These are phyloP conservation scores for Meloe dianella DNA, from an alignment of 2,888 invertebrate genomes.

Conservation along the genomic window DNA sequence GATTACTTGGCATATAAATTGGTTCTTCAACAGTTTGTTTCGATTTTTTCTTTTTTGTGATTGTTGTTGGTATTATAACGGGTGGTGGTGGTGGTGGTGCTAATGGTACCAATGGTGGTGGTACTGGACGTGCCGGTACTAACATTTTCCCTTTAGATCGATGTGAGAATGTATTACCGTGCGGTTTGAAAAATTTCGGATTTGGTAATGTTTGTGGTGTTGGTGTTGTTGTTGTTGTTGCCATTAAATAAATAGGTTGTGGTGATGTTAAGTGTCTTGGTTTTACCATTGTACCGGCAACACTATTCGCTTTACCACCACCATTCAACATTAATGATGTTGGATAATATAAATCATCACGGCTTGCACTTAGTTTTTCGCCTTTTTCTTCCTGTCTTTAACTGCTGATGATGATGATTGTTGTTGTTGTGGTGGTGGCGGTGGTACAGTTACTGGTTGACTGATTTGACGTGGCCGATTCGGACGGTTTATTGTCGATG, in stretches of 20 bases:
- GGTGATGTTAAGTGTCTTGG: conserved; percentile 51
- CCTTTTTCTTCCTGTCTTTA: conserved; percentile 69
- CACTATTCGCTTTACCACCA: conserved; percentile 51
- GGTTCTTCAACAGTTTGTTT: conserved; percentile 66
- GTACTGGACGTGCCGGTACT: conserved; percentile 64
- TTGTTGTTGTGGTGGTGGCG: conserved; percentile 69
- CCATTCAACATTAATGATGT: conserved; percentile 59
- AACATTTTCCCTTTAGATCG: conserved; percentile 64
- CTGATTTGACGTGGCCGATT: conserved; percentile 82
- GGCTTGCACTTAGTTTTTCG: conserved; percentile 57
- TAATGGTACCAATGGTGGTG: conserved; percentile 57
- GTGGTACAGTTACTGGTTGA: conserved; percentile 79
- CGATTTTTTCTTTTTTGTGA: conserved; percentile 62
- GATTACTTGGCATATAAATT: conserved; percentile 65
- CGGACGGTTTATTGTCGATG: conserved; percentile 68
- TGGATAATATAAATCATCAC: conserved; percentile 65
- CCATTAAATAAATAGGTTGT: conserved; percentile 57
- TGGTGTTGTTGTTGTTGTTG: conserved; percentile 51
- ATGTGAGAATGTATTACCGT: conserved; percentile 54
- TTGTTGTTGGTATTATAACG: conserved; percentile 63
- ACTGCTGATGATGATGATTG: conserved; percentile 68
- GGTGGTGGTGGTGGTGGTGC: conserved; percentile 51
- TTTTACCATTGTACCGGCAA: conserved; percentile 60
- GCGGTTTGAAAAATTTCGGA: conserved; percentile 60
- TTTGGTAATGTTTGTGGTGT: conserved; percentile 58